Percentiles rank a stretch among this genome's conserved stretches.
Evolutionary conservation across 2,113 vertebrate genomes (phyloP).

Genomic region (Panurus biarmicus): DNA sequence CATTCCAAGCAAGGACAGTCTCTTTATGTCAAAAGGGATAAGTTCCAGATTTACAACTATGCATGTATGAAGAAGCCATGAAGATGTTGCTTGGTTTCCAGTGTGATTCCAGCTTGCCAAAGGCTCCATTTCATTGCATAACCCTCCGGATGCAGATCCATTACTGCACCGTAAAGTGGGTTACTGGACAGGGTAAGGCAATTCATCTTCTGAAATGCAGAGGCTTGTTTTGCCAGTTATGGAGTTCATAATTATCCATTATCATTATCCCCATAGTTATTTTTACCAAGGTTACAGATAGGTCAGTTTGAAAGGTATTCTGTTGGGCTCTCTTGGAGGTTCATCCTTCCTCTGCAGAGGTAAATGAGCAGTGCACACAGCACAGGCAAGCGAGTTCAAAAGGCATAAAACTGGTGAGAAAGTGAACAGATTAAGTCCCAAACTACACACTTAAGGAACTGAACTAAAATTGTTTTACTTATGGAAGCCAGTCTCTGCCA

Average conservation of each 20-base stretch:
- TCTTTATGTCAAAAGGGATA: slow-evolving; percentile 4
- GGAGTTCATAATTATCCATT: slow-evolving; percentile 1
- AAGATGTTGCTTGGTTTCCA: background rate
- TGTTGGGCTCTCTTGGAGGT: background rate
- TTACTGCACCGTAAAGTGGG: background rate
- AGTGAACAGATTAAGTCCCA: background rate
- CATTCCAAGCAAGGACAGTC: background rate
- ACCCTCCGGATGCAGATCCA: background rate
- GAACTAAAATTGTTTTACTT: background rate
- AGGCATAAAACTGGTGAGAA: background rate
- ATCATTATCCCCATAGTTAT: background rate
- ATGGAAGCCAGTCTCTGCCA: background rate
- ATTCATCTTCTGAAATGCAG: slow-evolving; percentile 22
- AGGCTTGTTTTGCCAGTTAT: background rate
- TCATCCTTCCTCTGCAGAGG: background rate
- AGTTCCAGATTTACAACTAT: slow-evolving; percentile 34
- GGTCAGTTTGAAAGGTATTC: background rate
- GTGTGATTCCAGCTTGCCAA: slow-evolving; percentile 32
- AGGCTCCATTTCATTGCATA: slow-evolving; percentile 25
- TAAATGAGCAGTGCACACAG: background rate
- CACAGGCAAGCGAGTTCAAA: background rate
- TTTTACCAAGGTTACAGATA: slow-evolving; percentile 5
- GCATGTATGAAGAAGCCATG: background rate
- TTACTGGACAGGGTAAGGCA: background rate
- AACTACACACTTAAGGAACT: background rate